Evolutionary conservation across 2,888 invertebrate genomes (phyloP), one percentile per base, ranked within the genome.

Genomic region (Myopa testacea): DNA sequence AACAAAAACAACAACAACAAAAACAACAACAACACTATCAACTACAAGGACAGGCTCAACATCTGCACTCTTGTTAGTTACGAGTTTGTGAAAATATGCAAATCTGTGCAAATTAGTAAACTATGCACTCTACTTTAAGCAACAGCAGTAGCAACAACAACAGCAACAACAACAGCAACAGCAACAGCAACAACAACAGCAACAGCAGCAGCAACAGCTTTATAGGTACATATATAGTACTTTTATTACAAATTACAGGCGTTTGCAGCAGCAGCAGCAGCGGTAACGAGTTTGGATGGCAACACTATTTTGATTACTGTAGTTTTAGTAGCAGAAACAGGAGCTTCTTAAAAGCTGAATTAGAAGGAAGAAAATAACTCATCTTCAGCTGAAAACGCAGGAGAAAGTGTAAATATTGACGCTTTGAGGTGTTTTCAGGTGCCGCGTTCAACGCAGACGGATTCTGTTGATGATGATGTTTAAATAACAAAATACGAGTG

Each of bases 71-170:
- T 60, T 16, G 62, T 40, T 8, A 26, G 16, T 40, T 69, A 14
- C 45, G 26, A 62, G 40, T 52, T n/a, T 26, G 58, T 58, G 34
- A 67, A 75, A 68, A 55, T 75, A 75, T 75, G 75, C 67, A 68
- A 75, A 75, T 75, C 55, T 68, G 37, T 71, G 67, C 55, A 75
- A 75, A 67, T 63, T 67, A 68, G 38, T 55, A 67, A 75, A 74
- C 45, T 68, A 67, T 58, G 67, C 45, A 52, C 65, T 67, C 52
- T 38, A 75, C 67, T 74, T 73, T 74, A 16, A 55, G 50, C 12
- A 63, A 34, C 45, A 45, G 45, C 45, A 45, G 45, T 3, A 45
- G 45, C 7, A 45, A 3, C 45, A 45, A 45, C 45, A 45, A 45
- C 45, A 26, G 2, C n/a, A n/a, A n/a, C n/a, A n/a, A n/a, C n/a